Conservation (phyloP, 37 sponge, comb jelly and placozoan genomes). For the Cliona cf. orientalis region DNA sequence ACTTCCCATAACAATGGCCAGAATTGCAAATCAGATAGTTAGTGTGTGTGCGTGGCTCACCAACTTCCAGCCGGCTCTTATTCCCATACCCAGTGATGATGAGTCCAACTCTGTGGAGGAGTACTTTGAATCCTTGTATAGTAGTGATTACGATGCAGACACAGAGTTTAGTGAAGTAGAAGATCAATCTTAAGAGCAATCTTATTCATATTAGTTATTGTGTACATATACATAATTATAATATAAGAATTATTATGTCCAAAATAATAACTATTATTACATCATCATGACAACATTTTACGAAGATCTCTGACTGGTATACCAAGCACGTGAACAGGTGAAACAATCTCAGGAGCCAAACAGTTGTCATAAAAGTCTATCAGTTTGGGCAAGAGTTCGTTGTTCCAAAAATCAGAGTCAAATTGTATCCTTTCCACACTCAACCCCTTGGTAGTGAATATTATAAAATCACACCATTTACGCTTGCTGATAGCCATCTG, state of each 20-base stretch:
- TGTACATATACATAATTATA: background rate
- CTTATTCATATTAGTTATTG: background rate
- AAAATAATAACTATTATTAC: background rate
- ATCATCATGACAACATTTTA: background rate
- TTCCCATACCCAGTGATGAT: constrained; percentile 6
- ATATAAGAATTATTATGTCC: background rate
- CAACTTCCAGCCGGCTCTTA: constrained; percentile 69
- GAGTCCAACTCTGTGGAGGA: background rate
- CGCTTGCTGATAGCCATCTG: constrained; percentile 35
- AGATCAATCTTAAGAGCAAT: background rate
- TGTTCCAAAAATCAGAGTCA: constrained; percentile 20
- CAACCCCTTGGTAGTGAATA: constrained; percentile 35
- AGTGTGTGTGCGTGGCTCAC: constrained; percentile 54
- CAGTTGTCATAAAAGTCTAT: constrained; percentile 46
- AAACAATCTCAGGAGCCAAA: constrained; percentile 48
- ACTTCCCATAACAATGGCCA: constrained; percentile 47
- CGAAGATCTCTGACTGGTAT: constrained; percentile 24
- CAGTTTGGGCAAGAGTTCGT: constrained; percentile 31
- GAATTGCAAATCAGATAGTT: constrained; percentile 64
- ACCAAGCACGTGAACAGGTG: constrained; percentile 29
- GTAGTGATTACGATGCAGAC: background rate
- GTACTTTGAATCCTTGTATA: background rate
- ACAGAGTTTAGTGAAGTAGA: background rate
- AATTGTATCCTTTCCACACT: constrained; percentile 28
- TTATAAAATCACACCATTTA: constrained; percentile 51